Evolutionary conservation across 2,797 vertebrate genomes (phyloP).

Genomic region (Cirrhinus molitorella): DNA sequence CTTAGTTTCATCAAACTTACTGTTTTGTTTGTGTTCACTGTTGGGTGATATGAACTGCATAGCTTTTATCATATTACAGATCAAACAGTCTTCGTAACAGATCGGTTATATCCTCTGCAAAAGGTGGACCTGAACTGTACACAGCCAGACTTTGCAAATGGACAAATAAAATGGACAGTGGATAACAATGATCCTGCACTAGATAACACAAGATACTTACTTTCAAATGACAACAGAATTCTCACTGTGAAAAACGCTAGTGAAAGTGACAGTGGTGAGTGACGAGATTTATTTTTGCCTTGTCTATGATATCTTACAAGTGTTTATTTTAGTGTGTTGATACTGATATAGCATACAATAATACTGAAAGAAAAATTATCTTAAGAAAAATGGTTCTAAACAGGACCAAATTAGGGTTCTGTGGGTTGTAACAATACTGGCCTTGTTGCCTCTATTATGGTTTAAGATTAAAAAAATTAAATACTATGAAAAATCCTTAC

Average conservation of each 20-base stretch:
- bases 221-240: background rate
- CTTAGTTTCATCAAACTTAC: background rate
- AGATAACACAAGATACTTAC: background rate
- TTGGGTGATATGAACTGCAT: background rate
- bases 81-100: background rate
- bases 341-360: background rate
- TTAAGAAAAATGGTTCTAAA: background rate
- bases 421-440: background rate
- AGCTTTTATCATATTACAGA: slow-evolving; percentile 41
- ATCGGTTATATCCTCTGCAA: slow-evolving; percentile 58
- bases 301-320: background rate
- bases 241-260: slow-evolving; percentile 57
- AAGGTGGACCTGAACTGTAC: slow-evolving; percentile 59
- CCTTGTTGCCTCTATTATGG: background rate
- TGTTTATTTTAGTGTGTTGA: background rate
- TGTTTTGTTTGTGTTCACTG: background rate
- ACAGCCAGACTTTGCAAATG: background rate
- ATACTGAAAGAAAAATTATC: background rate
- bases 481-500: too few species aligned
- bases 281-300: background rate
- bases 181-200: background rate
- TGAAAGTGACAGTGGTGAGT: slow-evolving; percentile 70
- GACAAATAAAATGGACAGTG: slow-evolving; percentile 64
- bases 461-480: background rate
- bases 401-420: background rate